Evolutionary conservation across 2,797 vertebrate species (phyloP), one percentile per base, ranked within the genome.

Genomic region (Atherinosoma microstoma): DNA sequence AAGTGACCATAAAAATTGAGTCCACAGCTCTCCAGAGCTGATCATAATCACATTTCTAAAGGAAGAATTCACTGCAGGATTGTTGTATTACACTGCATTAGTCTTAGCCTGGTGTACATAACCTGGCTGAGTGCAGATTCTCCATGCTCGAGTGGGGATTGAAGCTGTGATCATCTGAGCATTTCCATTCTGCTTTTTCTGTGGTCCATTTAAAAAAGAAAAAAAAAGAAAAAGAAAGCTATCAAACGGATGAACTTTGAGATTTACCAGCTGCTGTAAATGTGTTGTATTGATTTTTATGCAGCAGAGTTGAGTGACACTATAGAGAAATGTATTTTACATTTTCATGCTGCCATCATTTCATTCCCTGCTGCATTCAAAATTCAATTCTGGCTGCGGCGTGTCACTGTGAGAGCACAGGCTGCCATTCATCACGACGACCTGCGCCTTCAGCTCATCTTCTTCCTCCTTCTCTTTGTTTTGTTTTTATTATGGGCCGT

Each of bases 281-380:
- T 24, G 3, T 20, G 13, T 70, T 57, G 58, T 65, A 20, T 35
- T 47, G 34, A 59, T 68, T 58, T 30, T 20, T 11, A 45, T 45
- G 74, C 40, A 20, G 54, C 49, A 5, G 15, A 53, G 58, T 7
- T 80, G 76, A 82, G 67, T 64, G 84, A 74, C 65, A 64, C 45
- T 2, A 32, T 3, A 12, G 57, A 69, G 65, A 74, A 82, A 64
- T 10, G 27, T 70, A 10, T 74, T 90, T 76, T 40, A 78, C 74
- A 65, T 84, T 77, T 70, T 74, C 22, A 30, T 59, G 70, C 75
- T 71, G 73, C 69, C 54, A 32, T 78, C 67, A 34, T 74, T 86
- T 84, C 49, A 67, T 77, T 80, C 69, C 47, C 75, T 22, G 9
- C 62, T 83, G 75, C 67, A 70, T 78, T 85, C 57, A n/a, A 79